Evolutionary conservation across 2,113 vertebrate species (phyloP), one percentile per base, ranked within the genome.

Genomic region (Halichoeres trimaculatus): DNA sequence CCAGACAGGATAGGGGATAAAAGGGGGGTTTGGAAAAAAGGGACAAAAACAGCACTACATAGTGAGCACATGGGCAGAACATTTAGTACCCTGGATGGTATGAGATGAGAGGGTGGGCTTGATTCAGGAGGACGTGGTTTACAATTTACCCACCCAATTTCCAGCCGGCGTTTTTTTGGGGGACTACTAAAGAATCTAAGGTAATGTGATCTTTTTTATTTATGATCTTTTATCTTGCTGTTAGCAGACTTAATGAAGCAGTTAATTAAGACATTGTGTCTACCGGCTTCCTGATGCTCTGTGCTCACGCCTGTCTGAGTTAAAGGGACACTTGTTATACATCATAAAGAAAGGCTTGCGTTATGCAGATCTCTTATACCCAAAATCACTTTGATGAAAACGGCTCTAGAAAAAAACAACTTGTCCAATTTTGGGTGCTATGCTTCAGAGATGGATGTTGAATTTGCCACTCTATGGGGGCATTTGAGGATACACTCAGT

Each of bases 21-120:
- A 17, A 10, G 23, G 10, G 10, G 22, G 16, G 14, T 38, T 17
- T 13, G n/a, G 48, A 12, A 40, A 23, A 59, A 17, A 74, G 12
- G 20, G 55, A 51, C 17, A 38, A 23, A 71, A 73, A 74, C 48
- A 82, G 65, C 53, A 52, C 74, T 60, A 53, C 47, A 65, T 26
- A 65, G 51, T 35, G 58, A 76, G 43, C 84, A 78, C 85, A 86
- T 87, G 89, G 80, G 16, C 83, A 78, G 85, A 92, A 93, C 94
- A 94, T 92, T 89, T 80, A 92, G 93, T 93, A 86, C 91, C 88
- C 87, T 84, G 85, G 81, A 81, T 48, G 45, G n/a, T 74, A 45
- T 62, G 84, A 77, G 70, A 66, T 55, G 65, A 82, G 81, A 81
- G 76, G 81, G 78, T 79, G 85, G 73, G 50, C 70, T 84, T 68